These are phyloP conservation scores for Triplophysa rosa DNA, from an alignment of 2,113 vertebrate species.

Conservation along the genomic window DNA sequence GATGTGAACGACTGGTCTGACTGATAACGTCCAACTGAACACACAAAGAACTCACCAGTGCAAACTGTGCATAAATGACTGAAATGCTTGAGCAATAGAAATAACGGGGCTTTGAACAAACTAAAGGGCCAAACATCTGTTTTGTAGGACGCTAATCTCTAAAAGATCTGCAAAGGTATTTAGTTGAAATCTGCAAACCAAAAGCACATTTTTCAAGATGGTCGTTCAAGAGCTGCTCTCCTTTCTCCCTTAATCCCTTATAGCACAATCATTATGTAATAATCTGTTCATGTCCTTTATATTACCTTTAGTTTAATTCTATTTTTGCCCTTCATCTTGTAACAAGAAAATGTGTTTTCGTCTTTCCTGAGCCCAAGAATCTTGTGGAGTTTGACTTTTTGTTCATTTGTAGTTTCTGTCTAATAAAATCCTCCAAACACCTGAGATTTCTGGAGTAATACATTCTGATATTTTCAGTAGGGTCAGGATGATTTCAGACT, in stretches of 20 bases:
- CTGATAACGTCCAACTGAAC: constrained; percentile 28
- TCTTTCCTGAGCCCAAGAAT: neutral
- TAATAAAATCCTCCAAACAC: neutral
- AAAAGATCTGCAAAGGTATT: neutral
- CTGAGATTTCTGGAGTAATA: neutral
- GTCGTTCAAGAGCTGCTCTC: neutral
- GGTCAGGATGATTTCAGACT: too few species aligned
- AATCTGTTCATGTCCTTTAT: neutral
- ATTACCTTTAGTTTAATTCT: neutral
- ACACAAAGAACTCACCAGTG: neutral
- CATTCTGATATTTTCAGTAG: too few species aligned
- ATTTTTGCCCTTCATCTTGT: neutral
- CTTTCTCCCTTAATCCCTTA: neutral
- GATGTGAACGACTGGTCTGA: constrained; percentile 85
- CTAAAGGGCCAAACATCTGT: neutral
- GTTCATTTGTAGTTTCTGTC: neutral
- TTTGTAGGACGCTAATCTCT: neutral
- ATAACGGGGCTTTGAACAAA: neutral
- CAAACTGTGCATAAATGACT: neutral
- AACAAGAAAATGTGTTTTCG: too few species aligned
- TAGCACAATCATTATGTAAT: neutral
- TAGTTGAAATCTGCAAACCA: neutral
- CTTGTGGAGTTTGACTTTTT: neutral
- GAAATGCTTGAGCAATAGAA: neutral
- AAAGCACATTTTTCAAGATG: neutral